These are phyloP conservation scores for Drosophila varians DNA, from an alignment of 1,140 invertebrate species.

Conservation along the genomic window DNA sequence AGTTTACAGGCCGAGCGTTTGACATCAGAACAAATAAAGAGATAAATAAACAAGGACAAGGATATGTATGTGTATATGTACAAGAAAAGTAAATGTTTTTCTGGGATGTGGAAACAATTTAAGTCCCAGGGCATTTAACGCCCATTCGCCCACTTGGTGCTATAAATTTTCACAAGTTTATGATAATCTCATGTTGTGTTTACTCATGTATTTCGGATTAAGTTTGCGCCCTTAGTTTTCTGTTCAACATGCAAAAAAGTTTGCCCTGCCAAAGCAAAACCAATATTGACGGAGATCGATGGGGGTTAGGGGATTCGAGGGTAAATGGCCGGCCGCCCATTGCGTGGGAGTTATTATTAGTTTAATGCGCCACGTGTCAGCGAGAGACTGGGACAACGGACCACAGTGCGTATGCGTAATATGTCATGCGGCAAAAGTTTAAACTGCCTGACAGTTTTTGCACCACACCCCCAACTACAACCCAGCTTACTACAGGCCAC, in stretches of 20 bases:
- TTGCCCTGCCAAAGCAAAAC: conserved; percentile 9
- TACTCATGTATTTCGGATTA: conserved; percentile 50
- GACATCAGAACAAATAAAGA: conserved; percentile 39
- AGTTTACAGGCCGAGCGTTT: conserved; percentile 23
- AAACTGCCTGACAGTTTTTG: conserved; percentile 30
- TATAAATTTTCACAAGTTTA: conserved; percentile 47
- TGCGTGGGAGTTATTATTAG: conserved; percentile 43
- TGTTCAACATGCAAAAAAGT: conserved; percentile 45
- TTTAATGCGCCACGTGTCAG: conserved; percentile 22
- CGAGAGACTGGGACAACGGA: background rate
- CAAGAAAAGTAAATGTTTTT: conserved; percentile 28
- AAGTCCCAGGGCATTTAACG: conserved; percentile 32
- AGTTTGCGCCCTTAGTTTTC: conserved; percentile 44
- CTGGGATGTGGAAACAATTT: conserved; percentile 30
- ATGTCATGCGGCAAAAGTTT: conserved; percentile 43
- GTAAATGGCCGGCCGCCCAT: background rate
- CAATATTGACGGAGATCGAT: conserved; percentile 42
- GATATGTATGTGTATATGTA: background rate
- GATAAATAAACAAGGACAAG: conserved; percentile 17
- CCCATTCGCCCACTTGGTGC: conserved; percentile 3
- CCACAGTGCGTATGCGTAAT: conserved; percentile 37
- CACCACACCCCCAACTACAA: background rate
- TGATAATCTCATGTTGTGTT: conserved; percentile 53
- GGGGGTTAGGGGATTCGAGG: background rate
- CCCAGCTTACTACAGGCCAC: too few relatives aligned